phyloP scores from a whole-genome alignment of 2,797 vertebrate species.

The Pipistrellus kuhlii region DNA sequence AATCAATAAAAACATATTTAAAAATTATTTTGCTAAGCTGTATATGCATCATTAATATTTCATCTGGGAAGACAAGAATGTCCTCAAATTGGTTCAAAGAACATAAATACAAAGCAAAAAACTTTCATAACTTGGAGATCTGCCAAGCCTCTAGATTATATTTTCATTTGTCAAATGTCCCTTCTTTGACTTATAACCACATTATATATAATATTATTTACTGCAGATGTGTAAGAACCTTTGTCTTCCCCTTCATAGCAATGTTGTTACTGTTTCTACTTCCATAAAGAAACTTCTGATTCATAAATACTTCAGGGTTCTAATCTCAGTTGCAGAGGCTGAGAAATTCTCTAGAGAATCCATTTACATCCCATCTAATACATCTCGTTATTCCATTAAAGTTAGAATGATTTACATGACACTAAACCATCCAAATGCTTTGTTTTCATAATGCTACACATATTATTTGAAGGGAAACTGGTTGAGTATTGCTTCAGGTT shows the following conservation, averaged over 20 bases:
- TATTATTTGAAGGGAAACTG: constrained; percentile 1
- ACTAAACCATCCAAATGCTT: background rate
- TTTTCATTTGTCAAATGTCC: constrained; percentile 25
- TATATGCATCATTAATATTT: constrained; percentile 44
- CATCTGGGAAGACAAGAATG: background rate
- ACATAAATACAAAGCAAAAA: background rate
- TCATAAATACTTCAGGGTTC: constrained; percentile 11
- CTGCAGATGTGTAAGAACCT: background rate
- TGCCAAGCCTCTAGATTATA: background rate
- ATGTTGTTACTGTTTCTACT: constrained; percentile 8
- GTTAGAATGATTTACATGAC: background rate
- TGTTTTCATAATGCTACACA: background rate
- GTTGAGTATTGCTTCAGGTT: background rate
- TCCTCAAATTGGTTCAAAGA: background rate
- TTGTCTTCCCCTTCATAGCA: background rate
- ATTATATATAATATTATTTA: constrained; percentile 15
- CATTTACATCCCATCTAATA: background rate
- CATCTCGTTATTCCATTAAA: background rate
- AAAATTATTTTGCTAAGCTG: background rate
- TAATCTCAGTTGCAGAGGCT: constrained; percentile 13
- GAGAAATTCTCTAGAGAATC: background rate
- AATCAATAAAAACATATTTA: background rate
- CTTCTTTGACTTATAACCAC: background rate
- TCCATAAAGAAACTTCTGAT: background rate
- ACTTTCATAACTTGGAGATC: background rate